Base-by-base conservation (phyloP, 2,888 invertebrate genomes). In the Sacculina carcini region DNA sequence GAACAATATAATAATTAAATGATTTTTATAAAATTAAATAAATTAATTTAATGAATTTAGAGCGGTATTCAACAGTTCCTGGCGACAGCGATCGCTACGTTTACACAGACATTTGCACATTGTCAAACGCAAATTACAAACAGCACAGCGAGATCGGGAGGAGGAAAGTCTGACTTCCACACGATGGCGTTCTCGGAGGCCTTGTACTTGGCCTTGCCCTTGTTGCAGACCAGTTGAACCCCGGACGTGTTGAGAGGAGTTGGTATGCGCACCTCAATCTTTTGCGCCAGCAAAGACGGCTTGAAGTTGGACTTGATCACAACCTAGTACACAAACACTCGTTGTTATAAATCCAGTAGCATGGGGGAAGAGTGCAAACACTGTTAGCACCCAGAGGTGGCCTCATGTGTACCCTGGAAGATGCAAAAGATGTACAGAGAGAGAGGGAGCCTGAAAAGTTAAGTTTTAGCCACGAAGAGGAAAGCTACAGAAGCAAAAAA, bases 181-280 rank as follows among this genome's bases (percentile, higher is more conserved):
- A 82, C 79, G 60, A 99, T 98, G 49, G 98, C 98, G 66, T 99
- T 99, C 69, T 99, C 98, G 0, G 94, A 94, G 0, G 98, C 89
- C 70, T 99, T 99, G 66, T 99, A 99, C 66, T 98, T 98, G 34
- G 98, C 98, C 65, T 96, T 96, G 5, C 96, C 98, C 66, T 98
- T 99, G 64, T 98, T 74, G 63, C 98, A 99, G 62, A 99, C 94
- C 59, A 99, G 73, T 64, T 98, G 96, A 2, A 98, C 98, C 0
- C 98, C 96, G 49, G 92, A 92, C 0, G 98, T 99, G 66, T 98
- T 98, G 42, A 98, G 72, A 4, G 98, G 98, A 0, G 96, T 98
- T 3, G 98, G 98, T 59, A 99, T 96, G 66, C 92, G 87, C 14
- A 58, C 94, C 69, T 99, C 98, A 53, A 99, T 96, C 71, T 99